A percentile compares a stretch with the other conserved stretches of the same genome.
These are phyloP conservation scores for Conchocele bisecta DNA, from an alignment of 2,888 invertebrate genomes.

Conservation along the genomic window DNA sequence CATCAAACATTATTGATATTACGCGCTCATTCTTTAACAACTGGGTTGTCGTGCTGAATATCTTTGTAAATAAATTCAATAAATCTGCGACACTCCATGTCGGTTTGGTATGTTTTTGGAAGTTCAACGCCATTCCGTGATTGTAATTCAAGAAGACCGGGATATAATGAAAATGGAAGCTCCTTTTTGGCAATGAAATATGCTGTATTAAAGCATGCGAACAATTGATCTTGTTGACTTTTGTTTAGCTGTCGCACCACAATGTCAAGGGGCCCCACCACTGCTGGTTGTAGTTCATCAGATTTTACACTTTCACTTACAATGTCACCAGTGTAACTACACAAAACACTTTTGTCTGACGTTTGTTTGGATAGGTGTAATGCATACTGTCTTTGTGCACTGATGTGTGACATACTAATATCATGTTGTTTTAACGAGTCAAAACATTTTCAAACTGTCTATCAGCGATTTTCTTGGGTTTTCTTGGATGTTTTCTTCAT, in stretches of 20 bases:
- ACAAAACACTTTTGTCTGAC: no score
- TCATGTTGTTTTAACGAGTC: constrained; percentile 19
- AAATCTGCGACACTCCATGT: constrained; percentile 36
- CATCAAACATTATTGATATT: constrained; percentile 40
- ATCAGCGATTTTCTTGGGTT: no score
- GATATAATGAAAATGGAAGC: constrained; percentile 26
- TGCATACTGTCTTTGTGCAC: no score
- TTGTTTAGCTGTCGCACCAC: constrained; percentile 18
- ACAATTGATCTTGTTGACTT: constrained; percentile 5
- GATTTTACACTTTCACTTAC: no score
- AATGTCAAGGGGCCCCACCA: constrained; percentile 22
- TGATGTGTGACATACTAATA: no score
- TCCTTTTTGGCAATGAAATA: constrained; percentile 33
- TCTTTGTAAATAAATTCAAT: constrained; percentile 24
- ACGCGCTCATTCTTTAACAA: constrained; percentile 18
- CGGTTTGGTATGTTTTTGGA: constrained; percentile 13
- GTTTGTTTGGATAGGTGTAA: no score
- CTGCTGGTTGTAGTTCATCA: not conserved
- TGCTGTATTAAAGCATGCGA: constrained; percentile 24
- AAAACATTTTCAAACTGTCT: no score
- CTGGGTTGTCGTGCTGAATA: no score
- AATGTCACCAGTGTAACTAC: not conserved
- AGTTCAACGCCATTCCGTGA: constrained; percentile 24
- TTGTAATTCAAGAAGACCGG: constrained; percentile 15
- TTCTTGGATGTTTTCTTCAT: no score